Conservation (phyloP, 2,888 invertebrate species). For the Mantis religiosa region DNA sequence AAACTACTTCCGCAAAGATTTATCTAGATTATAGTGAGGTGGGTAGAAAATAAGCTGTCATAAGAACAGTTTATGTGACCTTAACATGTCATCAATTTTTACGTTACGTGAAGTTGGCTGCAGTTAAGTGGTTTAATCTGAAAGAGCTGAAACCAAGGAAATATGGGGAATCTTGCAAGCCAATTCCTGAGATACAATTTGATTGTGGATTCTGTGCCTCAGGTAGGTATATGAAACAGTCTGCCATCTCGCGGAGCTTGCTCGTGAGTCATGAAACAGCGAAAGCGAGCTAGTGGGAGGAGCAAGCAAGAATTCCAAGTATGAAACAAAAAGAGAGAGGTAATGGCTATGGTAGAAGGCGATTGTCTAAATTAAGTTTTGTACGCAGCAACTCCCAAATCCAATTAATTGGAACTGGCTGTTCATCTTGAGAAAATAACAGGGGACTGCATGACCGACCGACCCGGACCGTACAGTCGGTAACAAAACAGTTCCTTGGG, state of each 20-base stretch:
- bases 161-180: too few species aligned
- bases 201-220: background rate
- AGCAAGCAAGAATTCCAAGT: background rate
- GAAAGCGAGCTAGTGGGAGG: background rate
- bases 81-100: too few species aligned
- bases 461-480: background rate
- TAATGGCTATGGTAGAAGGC: background rate
- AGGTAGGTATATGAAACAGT: background rate
- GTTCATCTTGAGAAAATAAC: slow-evolving; percentile 20
- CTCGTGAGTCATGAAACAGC: background rate
- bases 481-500: background rate
- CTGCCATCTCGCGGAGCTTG: background rate
- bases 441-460: background rate
- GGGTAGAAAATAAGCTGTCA: too few species aligned
- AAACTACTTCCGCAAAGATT: too few species aligned
- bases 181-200: too few species aligned
- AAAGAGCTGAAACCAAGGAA: too few species aligned
- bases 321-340: background rate
- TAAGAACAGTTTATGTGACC: too few species aligned
- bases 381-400: slow-evolving; percentile 1
- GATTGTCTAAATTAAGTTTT: background rate
- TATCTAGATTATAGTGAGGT: too few species aligned
- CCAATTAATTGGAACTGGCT: slow-evolving; percentile 19
- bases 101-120: too few species aligned
- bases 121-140: too few species aligned